Conservation (phyloP, 2,888 invertebrate species). For the Charanyca ferruginea region DNA sequence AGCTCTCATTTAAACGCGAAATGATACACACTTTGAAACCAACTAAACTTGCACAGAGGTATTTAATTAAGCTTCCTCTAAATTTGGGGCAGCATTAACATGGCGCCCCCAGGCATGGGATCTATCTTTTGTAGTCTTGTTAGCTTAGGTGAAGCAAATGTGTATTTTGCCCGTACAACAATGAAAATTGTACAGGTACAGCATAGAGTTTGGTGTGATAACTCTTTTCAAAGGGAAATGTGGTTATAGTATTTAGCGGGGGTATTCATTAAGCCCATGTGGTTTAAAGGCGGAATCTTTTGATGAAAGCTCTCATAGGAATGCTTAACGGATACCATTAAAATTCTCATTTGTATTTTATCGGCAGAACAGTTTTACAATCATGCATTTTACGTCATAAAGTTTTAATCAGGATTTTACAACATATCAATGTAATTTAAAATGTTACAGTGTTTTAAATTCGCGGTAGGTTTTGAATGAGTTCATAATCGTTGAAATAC, state of each 20-base stretch:
- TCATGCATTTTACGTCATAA: conserved; percentile 3
- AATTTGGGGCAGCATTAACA: conserved; percentile 65
- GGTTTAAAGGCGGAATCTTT: conserved; percentile 24
- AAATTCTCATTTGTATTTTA: conserved; percentile 16
- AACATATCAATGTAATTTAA: not conserved
- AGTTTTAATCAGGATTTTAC: conserved; percentile 4
- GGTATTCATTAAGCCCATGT: conserved; percentile 6
- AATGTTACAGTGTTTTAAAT: not conserved
- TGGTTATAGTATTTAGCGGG: conserved; percentile 19
- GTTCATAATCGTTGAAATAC: not conserved
- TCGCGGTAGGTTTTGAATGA: not conserved
- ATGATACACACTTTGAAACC: conserved; percentile 50
- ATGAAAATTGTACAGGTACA: conserved; percentile 42
- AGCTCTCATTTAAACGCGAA: conserved; percentile 34
- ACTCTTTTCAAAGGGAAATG: conserved; percentile 43
- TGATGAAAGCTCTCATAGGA: conserved; percentile 10
- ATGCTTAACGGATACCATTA: conserved; percentile 19
- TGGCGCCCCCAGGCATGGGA: conserved; percentile 52
- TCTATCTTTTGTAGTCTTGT: conserved; percentile 65
- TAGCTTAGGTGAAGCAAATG: conserved; percentile 64
- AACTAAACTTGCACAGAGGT: conserved; percentile 58
- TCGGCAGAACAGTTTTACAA: conserved; percentile 4
- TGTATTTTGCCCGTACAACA: conserved; percentile 55
- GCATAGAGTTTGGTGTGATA: conserved; percentile 40
- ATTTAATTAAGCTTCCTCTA: conserved; percentile 72